phyloP scores from a whole-genome alignment of 2,797 vertebrate species.

The Crocidura indochinensis region DNA sequence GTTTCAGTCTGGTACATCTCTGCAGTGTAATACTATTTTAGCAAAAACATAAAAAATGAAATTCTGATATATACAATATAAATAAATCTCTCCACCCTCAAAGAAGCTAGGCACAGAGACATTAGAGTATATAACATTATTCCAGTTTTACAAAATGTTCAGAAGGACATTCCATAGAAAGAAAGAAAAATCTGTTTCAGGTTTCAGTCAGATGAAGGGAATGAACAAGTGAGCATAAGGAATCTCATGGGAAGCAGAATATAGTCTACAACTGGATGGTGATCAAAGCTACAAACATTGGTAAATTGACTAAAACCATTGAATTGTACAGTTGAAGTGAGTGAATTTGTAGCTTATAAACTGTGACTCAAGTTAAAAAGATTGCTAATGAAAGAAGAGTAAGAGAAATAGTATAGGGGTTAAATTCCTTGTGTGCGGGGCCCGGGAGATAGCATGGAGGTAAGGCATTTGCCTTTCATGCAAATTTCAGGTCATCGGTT shows the following conservation, averaged over 20 bases:
- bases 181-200: neutral
- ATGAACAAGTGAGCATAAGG: neutral
- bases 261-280: neutral
- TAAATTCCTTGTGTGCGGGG: too few species aligned
- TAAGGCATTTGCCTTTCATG: too few species aligned
- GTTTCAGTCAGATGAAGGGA: neutral
- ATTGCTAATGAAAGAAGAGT: neutral
- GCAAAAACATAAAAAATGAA: too few species aligned
- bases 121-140: too few species aligned
- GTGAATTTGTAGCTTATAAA: neutral
- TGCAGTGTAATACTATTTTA: too few species aligned
- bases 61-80: too few species aligned
- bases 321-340: neutral
- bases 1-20: too few species aligned
- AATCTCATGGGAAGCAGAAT: neutral
- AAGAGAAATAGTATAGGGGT: too few species aligned
- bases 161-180: neutral
- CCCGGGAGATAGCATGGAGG: too few species aligned
- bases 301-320: neutral
- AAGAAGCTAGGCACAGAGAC: too few species aligned
- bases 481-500: too few species aligned
- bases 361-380: conserved; percentile 1
- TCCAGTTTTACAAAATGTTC: neutral
- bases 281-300: neutral
- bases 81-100: too few species aligned